Percentiles rank a stretch among this genome's conserved stretches.
These are phyloP conservation scores for Tangara arthus DNA, from an alignment of 2,797 vertebrate species.

Conservation along the genomic window DNA sequence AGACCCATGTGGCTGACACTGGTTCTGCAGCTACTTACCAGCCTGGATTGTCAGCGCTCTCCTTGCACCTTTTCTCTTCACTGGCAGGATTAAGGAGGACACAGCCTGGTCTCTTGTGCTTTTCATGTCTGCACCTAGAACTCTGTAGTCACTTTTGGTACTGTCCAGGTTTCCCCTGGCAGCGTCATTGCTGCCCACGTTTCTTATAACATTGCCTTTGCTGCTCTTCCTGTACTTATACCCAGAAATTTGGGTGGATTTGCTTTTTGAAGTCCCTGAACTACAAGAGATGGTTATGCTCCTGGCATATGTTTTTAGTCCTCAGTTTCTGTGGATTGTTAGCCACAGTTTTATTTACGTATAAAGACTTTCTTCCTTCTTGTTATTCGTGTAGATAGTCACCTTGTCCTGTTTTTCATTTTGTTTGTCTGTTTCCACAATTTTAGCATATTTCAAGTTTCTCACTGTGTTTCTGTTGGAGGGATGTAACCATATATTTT, in stretches of 20 bases:
- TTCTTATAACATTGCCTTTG: neutral
- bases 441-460: neutral
- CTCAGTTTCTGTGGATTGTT: neutral
- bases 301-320: neutral
- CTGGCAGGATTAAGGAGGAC: neutral
- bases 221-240: neutral
- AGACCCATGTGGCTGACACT: accelerated
- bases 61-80: neutral
- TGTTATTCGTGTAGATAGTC: accelerated
- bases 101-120: neutral
- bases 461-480: neutral
- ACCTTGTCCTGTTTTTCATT: neutral
- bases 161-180: neutral
- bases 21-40: neutral
- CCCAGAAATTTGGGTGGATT: neutral
- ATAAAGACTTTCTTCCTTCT: neutral
- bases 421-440: neutral
- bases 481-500: neutral
- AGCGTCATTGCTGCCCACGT: neutral
- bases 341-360: neutral
- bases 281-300: neutral
- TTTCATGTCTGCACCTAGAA: neutral
- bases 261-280: neutral
- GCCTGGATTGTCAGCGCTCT: neutral
- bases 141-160: neutral